Evolutionary conservation across 2,113 vertebrate genomes (phyloP), one percentile per base, ranked within the genome.

Genomic region (Strigops habroptila): DNA sequence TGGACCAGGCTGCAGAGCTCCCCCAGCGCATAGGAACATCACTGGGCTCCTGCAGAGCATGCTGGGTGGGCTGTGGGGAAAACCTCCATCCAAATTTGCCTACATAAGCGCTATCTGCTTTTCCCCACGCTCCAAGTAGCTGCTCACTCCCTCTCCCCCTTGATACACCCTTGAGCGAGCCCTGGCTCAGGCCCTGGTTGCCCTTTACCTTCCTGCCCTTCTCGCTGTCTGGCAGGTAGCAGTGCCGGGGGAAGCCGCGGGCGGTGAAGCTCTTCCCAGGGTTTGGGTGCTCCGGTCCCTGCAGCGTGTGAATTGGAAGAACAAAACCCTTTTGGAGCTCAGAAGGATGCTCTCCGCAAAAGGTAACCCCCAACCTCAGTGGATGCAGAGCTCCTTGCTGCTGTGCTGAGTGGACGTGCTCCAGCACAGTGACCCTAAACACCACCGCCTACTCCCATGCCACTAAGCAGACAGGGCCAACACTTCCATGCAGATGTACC

Each of bases 171-270:
- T 7, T 3, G 16, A 39, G 67, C 22, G 52, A 0, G 21, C 44
- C 43, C 27, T 4, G 8, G 59, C 65, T 43, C 3, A 1, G 41
- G 41, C 18, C 70, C 14, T 0, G 5, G 28, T 23, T 30, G 18
- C 18, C 31, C 7, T 44, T 97, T 96, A 99, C 99, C 98, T 99
- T 99, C 97, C 99, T 98, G 92, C 99, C 99, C 92, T 98, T 99
- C 97, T 99, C 99, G 3, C 98, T 99, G 98, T 99, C 99, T 0
- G 99, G 99, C 96, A 99, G 98, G 98, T 99, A 99, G 95, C 99
- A 99, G 90, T 99, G 99, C 92, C 99, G 97, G 6, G 99, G 99
- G 76, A 99, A 99, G 81, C 99, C 99, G 25, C 99, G 98, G 94
- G 99, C 99, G 2, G 99, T 99, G 97, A 99, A 99, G 84, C 98